Evolutionary conservation across 2,888 invertebrate genomes (phyloP).

Genomic region (Apamea monoglypha): DNA sequence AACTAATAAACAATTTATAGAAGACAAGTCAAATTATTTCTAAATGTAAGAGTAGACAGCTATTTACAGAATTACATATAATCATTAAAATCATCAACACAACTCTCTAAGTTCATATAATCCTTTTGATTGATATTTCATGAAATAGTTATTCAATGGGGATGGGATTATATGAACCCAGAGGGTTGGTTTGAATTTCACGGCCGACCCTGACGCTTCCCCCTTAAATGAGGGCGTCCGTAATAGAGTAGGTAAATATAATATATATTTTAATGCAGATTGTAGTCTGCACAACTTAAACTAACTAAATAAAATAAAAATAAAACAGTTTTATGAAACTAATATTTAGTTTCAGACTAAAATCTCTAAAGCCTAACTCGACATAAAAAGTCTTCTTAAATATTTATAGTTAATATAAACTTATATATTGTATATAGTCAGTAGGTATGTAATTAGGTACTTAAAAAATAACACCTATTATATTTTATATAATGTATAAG

Average conservation of each 20-base stretch:
- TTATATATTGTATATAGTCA: conserved; percentile 4
- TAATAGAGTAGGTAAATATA: not conserved
- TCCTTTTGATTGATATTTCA: too few species aligned
- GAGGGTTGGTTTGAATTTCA: too few species aligned
- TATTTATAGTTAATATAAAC: conserved; percentile 13
- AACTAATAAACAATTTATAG: not conserved
- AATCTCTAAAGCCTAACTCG: not conserved
- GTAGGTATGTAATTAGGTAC: conserved; percentile 13
- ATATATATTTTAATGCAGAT: not conserved
- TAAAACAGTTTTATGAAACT: not conserved
- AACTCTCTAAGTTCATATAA: too few species aligned
- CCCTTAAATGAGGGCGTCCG: not conserved
- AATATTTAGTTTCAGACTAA: not conserved
- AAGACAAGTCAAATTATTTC: not conserved
- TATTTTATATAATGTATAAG: conserved; percentile 16
- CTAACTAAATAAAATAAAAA: not conserved
- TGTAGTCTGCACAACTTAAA: not conserved
- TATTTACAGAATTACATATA: too few species aligned
- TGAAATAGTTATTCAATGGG: too few species aligned
- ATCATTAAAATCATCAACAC: too few species aligned
- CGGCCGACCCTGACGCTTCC: too few species aligned
- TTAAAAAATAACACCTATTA: conserved; percentile 1
- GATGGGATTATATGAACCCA: too few species aligned
- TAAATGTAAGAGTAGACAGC: not conserved
- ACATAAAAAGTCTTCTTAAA: conserved; percentile 5